phyloP scores from a whole-genome alignment of 2,888 invertebrate genomes.

The Sesamia inferens region DNA sequence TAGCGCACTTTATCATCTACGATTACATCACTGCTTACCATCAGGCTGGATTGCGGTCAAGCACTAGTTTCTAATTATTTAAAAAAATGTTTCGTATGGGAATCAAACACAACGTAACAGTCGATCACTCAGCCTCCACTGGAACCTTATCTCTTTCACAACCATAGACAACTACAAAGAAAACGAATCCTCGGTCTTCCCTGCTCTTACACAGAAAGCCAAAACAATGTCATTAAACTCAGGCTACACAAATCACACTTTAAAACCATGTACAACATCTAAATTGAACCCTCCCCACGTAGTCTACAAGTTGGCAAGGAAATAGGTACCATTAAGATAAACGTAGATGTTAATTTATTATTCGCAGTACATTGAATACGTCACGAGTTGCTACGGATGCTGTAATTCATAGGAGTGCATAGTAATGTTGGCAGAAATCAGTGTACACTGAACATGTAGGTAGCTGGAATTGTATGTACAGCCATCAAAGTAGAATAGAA shows the following conservation, averaged over 20 bases:
- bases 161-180: not conserved
- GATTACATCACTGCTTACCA: too few relatives aligned
- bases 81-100: not conserved
- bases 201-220: not conserved
- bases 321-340: constrained; percentile 81
- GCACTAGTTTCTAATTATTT: too few relatives aligned
- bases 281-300: constrained; percentile 44
- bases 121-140: too few relatives aligned
- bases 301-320: constrained; percentile 71
- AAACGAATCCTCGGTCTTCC: not conserved
- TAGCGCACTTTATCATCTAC: too few relatives aligned
- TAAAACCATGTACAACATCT: constrained; percentile 49
- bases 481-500: too few relatives aligned
- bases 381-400: constrained; percentile 65
- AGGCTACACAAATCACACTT: constrained; percentile 48
- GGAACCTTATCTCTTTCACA: not conserved
- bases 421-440: constrained; percentile 65
- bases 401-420: constrained; percentile 77
- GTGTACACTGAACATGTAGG: not conserved
- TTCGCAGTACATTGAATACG: constrained; percentile 83
- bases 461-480: not conserved
- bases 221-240: constrained; percentile 38
- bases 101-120: not conserved
- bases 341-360: constrained; percentile 85
- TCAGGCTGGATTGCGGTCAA: too few relatives aligned